A percentile compares a stretch with the other conserved stretches of the same genome.
Evolutionary conservation across 2,113 vertebrate genomes (phyloP).

Genomic region (Ciconia boyciana): DNA sequence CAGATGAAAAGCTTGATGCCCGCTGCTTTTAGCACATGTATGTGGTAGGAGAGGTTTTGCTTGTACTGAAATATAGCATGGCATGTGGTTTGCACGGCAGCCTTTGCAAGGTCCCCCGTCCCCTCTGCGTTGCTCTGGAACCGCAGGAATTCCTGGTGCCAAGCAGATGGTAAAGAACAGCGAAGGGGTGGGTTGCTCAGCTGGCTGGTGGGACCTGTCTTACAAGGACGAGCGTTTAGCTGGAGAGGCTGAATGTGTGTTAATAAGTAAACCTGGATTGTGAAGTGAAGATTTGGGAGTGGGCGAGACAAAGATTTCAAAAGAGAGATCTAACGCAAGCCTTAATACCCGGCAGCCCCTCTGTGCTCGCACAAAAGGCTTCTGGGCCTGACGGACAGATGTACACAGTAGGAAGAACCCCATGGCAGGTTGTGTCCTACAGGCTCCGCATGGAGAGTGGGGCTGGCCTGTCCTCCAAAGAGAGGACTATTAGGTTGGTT

Average conservation of each 20-base stretch:
- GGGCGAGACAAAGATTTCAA: background rate
- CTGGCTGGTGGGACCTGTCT: background rate
- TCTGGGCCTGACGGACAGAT: background rate
- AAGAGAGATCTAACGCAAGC: rapidly evolving
- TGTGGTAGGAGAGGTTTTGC: background rate
- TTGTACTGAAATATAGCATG: rapidly evolving
- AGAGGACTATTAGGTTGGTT: background rate
- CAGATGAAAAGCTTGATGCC: background rate
- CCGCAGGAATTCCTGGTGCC: background rate
- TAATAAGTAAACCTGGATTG: background rate
- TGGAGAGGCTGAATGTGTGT: rapidly evolving
- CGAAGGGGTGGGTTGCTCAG: background rate
- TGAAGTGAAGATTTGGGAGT: background rate
- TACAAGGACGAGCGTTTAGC: rapidly evolving
- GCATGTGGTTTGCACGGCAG: rapidly evolving
- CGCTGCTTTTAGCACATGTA: rapidly evolving
- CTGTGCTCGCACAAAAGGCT: background rate
- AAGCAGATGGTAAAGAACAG: background rate
- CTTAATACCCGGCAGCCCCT: background rate
- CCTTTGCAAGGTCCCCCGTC: no score
- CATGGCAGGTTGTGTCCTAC: background rate
- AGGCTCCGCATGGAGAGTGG: rapidly evolving
- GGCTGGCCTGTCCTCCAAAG: no score
- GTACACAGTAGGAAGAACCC: no score
- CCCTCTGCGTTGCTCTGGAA: rapidly evolving